These are phyloP conservation scores for Xyrauchen texanus DNA, from an alignment of 2,113 vertebrate genomes.

Conservation along the genomic window DNA sequence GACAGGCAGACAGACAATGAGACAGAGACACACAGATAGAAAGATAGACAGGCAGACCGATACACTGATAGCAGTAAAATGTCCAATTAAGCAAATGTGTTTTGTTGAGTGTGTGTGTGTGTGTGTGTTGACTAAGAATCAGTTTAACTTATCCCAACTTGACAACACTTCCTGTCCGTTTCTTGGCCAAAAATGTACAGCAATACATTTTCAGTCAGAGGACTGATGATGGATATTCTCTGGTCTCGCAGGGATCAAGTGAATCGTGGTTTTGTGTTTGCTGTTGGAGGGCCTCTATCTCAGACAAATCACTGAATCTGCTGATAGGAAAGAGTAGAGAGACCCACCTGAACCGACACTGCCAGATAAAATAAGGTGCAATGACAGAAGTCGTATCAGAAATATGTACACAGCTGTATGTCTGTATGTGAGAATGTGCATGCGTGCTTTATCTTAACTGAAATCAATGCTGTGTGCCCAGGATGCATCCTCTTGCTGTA, in stretches of 20 bases:
- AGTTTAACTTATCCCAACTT: slow-evolving; percentile 4
- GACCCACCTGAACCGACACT: slow-evolving; percentile 9
- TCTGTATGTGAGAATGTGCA: not conserved
- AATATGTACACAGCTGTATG: not conserved
- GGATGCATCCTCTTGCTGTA: slow-evolving; percentile 42
- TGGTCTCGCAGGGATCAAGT: slow-evolving; percentile 27
- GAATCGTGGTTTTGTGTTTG: slow-evolving; percentile 44
- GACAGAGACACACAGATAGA: no score
- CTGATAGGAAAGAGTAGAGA: slow-evolving; percentile 5
- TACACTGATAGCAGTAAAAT: no score
- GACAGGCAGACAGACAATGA: no score
- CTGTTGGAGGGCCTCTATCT: slow-evolving; percentile 32
- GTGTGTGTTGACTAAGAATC: not conserved
- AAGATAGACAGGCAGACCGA: no score
- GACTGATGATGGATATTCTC: not conserved
- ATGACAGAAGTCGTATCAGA: slow-evolving; percentile 21
- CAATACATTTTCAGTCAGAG: not conserved
- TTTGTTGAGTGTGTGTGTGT: no score
- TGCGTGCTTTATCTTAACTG: slow-evolving; percentile 56
- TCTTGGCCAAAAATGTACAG: not conserved
- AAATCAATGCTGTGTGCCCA: slow-evolving; percentile 58
- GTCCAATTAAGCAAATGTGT: no score
- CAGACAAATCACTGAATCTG: slow-evolving; percentile 42
- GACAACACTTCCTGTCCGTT: slow-evolving; percentile 14
- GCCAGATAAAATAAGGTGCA: slow-evolving; percentile 21